These are phyloP conservation scores for Gila robusta DNA, from an alignment of 2,797 vertebrate species.

Conservation along the genomic window DNA sequence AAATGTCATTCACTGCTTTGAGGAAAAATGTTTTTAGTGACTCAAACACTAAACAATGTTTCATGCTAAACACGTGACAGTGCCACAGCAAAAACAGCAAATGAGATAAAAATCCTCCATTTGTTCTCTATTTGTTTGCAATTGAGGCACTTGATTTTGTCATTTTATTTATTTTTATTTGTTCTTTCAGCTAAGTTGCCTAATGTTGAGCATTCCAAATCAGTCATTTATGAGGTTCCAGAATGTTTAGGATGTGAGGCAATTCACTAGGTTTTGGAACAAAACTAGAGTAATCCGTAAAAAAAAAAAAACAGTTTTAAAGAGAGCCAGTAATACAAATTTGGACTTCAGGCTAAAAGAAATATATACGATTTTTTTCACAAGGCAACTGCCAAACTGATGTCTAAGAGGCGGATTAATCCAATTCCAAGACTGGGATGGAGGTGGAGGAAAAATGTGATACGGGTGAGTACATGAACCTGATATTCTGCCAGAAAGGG, in stretches of 20 bases:
- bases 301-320: not conserved
- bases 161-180: constrained; percentile 6
- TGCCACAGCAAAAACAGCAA: constrained; percentile 19
- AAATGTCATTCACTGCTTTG: constrained; percentile 32
- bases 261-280: not conserved
- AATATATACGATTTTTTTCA: not conserved
- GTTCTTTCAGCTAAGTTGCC: not conserved
- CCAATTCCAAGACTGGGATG: not conserved
- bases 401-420: not conserved
- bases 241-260: not conserved
- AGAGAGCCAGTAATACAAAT: not conserved
- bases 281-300: not conserved
- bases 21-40: constrained; percentile 8
- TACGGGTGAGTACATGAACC: not conserved
- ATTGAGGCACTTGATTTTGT: constrained; percentile 3
- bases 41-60: not conserved
- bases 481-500: not conserved
- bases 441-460: not conserved
- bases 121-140: not conserved
- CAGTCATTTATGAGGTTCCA: not conserved
- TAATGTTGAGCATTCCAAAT: not conserved
- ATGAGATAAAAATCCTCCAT: not conserved
- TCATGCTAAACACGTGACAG: too few relatives aligned
- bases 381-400: not conserved
- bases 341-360: not conserved